Percentiles rank a stretch among this genome's conserved stretches.
These are phyloP conservation scores for Octonoba sinensis DNA, from an alignment of 2,888 invertebrate genomes.

Conservation along the genomic window DNA sequence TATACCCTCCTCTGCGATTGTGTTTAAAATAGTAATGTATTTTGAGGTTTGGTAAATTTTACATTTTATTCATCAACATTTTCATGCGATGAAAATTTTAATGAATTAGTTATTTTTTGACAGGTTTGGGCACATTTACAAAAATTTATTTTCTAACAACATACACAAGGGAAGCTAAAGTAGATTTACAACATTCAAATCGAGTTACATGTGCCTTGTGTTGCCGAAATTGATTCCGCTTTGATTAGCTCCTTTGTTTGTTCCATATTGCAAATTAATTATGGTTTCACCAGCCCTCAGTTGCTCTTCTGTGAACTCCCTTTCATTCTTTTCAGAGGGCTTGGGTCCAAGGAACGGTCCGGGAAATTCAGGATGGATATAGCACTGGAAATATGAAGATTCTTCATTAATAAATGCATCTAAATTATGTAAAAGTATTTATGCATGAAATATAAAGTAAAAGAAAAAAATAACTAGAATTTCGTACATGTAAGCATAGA, in stretches of 20 bases:
- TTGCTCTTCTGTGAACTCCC: slow-evolving; percentile 92
- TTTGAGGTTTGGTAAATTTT: too few species aligned
- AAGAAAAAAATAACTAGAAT: too few species aligned
- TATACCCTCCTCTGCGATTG: too few species aligned
- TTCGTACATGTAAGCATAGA: too few species aligned
- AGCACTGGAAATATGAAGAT: slow-evolving; percentile 77
- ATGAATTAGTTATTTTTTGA: too few species aligned
- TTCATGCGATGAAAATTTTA: too few species aligned
- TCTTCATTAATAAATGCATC: not conserved
- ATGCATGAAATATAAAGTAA: not conserved
- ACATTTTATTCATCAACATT: too few species aligned
- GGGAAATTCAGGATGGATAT: slow-evolving; percentile 91
- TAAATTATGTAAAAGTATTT: not conserved
- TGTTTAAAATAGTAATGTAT: too few species aligned
- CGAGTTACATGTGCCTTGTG: slow-evolving; percentile 89
- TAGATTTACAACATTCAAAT: slow-evolving; percentile 27
- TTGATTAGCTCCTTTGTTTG: slow-evolving; percentile 95
- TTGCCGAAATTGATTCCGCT: slow-evolving; percentile 91
- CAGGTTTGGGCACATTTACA: slow-evolving; percentile 10
- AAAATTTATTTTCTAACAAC: slow-evolving; percentile 42
- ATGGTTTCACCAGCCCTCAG: slow-evolving; percentile 88
- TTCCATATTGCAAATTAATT: slow-evolving; percentile 93
- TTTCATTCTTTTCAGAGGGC: slow-evolving; percentile 94
- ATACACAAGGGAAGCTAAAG: slow-evolving; percentile 28
- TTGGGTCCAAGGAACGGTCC: slow-evolving; percentile 94